phyloP scores from a whole-genome alignment of 1,140 invertebrate species.

The Drepana arcuata region DNA sequence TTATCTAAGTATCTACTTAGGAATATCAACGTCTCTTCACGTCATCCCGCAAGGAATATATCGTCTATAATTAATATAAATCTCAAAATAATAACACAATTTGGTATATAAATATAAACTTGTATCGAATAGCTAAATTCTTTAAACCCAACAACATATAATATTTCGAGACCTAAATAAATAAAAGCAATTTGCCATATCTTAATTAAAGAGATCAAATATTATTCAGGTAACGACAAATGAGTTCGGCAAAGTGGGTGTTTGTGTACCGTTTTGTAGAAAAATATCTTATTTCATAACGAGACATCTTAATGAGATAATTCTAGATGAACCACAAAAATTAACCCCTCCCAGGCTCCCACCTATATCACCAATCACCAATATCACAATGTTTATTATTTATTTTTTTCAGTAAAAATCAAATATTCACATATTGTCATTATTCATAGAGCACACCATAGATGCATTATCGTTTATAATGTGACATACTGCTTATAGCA shows the following conservation, averaged over 20 bases:
- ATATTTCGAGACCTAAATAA: constrained; percentile 36
- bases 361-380: constrained; percentile 45
- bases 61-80: constrained; percentile 57
- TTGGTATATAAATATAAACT: constrained; percentile 38
- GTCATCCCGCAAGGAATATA: too few relatives aligned
- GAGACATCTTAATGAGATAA: too few relatives aligned
- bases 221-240: constrained; percentile 57
- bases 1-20: too few relatives aligned
- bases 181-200: constrained; percentile 36
- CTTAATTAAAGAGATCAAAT: constrained; percentile 64
- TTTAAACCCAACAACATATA: constrained; percentile 25
- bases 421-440: constrained; percentile 5
- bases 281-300: constrained; percentile 12
- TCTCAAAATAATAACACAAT: constrained; percentile 59
- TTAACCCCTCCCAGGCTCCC: too few relatives aligned
- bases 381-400: constrained; percentile 56
- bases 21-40: too few relatives aligned
- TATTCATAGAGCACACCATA: too few relatives aligned
- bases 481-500: too few relatives aligned
- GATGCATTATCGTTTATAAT: too few relatives aligned
- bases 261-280: constrained; percentile 9
- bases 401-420: too few relatives aligned
- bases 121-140: constrained; percentile 10
- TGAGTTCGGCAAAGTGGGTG: constrained; percentile 27
- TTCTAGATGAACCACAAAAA: too few relatives aligned